Evolutionary conservation across 2,888 invertebrate genomes (phyloP).

Genomic region (Monochamus alternatus): DNA sequence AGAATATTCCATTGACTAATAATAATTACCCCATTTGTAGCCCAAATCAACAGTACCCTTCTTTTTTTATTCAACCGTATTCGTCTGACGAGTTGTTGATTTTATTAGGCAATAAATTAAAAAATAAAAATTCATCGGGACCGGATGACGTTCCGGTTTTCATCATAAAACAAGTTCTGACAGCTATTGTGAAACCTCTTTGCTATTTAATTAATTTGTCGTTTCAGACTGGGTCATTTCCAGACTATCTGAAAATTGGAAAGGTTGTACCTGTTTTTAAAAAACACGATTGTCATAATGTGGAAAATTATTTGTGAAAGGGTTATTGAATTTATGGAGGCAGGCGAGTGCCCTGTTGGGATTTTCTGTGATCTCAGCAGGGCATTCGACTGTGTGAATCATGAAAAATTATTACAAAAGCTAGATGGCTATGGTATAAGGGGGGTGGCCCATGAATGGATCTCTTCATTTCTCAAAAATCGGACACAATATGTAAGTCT

Average conservation of each 20-base stretch:
- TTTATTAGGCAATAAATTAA: too few relatives aligned
- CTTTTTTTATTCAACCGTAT: too few relatives aligned
- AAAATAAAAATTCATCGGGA: too few relatives aligned
- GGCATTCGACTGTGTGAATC: constrained; percentile 28
- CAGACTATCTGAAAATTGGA: constrained; percentile 15
- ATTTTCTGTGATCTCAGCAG: constrained; percentile 25
- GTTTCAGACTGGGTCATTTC: constrained; percentile 18
- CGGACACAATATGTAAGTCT: too few relatives aligned
- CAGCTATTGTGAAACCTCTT: constrained; percentile 5
- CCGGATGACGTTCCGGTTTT: too few relatives aligned
- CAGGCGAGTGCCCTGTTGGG: constrained; percentile 23
- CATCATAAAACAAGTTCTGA: too few relatives aligned
- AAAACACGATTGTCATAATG: not conserved
- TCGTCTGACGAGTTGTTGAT: too few relatives aligned
- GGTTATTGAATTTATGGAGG: constrained; percentile 6
- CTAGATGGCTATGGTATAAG: not conserved
- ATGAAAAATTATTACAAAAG: not conserved
- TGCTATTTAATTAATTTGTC: constrained; percentile 16
- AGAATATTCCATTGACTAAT: too few relatives aligned
- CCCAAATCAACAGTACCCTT: too few relatives aligned
- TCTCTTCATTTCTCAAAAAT: too few relatives aligned
- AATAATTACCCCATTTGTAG: too few relatives aligned
- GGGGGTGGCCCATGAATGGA: not conserved
- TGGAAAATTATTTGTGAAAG: constrained; percentile 24
- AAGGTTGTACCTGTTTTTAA: constrained; percentile 24